These are phyloP conservation scores for Prolemur simus DNA, from an alignment of 2,113 vertebrate species.

Conservation along the genomic window DNA sequence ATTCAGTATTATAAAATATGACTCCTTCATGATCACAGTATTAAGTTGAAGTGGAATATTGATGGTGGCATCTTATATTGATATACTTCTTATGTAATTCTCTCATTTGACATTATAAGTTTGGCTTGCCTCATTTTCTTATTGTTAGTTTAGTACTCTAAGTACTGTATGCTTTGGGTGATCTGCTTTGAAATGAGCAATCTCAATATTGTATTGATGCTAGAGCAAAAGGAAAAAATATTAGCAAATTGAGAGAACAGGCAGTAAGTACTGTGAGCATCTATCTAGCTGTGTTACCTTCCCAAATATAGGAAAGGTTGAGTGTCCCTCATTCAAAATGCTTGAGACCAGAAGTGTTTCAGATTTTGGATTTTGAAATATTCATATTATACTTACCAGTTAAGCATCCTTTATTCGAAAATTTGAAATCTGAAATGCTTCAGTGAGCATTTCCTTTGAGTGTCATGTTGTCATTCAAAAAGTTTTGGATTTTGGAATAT, in stretches of 20 bases:
- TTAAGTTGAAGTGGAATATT: constrained; percentile 2
- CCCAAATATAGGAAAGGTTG: neutral
- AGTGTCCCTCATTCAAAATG: neutral
- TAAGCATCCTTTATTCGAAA: neutral
- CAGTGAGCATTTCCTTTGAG: neutral
- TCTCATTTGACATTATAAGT: neutral
- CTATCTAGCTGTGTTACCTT: neutral
- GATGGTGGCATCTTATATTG: neutral
- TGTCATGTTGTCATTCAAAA: neutral
- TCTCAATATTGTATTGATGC: neutral
- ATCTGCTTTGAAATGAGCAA: constrained; percentile 24
- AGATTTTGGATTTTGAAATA: neutral
- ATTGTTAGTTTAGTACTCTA: neutral
- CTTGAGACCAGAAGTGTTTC: neutral
- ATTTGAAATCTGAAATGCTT: neutral
- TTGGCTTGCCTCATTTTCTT: constrained; percentile 4
- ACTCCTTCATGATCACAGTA: neutral
- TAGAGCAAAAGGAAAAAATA: neutral
- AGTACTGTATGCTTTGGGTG: neutral
- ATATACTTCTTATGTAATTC: neutral
- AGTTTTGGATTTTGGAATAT: neutral
- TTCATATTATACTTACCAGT: neutral
- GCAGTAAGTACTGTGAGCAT: neutral
- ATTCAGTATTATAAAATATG: neutral
- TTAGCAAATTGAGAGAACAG: neutral